Evolutionary conservation across 2,888 invertebrate genomes (phyloP).

Genomic region (Trichopria drosophilae): DNA sequence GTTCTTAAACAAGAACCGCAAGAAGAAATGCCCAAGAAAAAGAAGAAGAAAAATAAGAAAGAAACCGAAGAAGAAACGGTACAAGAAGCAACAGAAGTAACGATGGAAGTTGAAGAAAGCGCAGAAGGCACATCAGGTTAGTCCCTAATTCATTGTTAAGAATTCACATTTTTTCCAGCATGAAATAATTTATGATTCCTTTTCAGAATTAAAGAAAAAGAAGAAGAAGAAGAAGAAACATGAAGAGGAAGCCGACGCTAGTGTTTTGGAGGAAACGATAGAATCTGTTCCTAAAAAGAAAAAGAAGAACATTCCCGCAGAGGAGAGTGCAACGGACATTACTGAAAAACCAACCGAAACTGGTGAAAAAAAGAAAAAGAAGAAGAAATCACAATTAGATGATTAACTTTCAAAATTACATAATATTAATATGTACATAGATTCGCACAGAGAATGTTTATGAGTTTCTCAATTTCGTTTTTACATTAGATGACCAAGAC

Average conservation of each 20-base stretch:
- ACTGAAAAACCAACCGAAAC: conserved; percentile 45
- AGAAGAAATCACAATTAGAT: conserved; percentile 59
- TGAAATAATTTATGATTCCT: conserved; percentile 12
- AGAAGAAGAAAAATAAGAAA: conserved; percentile 56
- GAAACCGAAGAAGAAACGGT: conserved; percentile 38
- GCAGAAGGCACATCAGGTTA: too few species aligned
- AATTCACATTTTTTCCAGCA: conserved; percentile 5
- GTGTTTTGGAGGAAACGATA: conserved; percentile 18
- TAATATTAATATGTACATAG: conserved; percentile 23
- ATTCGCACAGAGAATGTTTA: conserved; percentile 11
- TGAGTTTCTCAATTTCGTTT: conserved; percentile 13
- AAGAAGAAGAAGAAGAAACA: conserved; percentile 57
- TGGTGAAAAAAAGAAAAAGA: conserved; percentile 63
- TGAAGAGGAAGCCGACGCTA: conserved; percentile 39
- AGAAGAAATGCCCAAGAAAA: conserved; percentile 38
- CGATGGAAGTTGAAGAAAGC: conserved; percentile 14
- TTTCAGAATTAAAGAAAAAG: conserved; percentile 49
- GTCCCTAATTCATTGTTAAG: conserved; percentile 11
- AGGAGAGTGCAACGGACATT: conserved; percentile 38
- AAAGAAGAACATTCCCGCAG: conserved; percentile 50
- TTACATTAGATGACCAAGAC: conserved; percentile 7
- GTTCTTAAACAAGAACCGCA: conserved; percentile 34
- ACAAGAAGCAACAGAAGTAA: conserved; percentile 19
- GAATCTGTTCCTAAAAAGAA: conserved; percentile 35
- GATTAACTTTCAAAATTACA: conserved; percentile 32